Evolutionary conservation across 2,888 invertebrate genomes (phyloP), one percentile per base, ranked within the genome.

Genomic region (Cataglyphis cursor): DNA sequence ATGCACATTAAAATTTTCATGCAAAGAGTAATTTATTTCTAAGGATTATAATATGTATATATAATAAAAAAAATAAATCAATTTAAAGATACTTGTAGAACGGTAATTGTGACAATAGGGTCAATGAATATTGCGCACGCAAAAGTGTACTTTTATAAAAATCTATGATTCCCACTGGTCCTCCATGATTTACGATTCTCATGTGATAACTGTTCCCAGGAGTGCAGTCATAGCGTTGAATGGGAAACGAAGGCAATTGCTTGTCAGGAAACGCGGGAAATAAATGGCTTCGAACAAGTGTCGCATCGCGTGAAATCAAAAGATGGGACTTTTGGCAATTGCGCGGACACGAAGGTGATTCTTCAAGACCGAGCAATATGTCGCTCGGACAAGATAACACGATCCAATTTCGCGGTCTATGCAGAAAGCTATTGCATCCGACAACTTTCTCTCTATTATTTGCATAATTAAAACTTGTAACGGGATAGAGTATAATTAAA

Each of bases 131-230:
- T 78, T 68, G 78, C 31, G 4, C 57, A 41, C 66, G 54, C 41
- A 66, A 78, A 57, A 78, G 57, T 18, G 15, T 59, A 24, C 31
- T 59, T 68, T 68, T 68, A 78, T 44, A 78, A 78, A 68, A 78
- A 78, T 68, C 10, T 68, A 57, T 12, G 68, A 59, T 28, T 57
- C 68, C n/a, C 78, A 12, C 57, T 59, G 31, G n/a, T 44, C 18
- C 4, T 35, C 44, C 3, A 78, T 78, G 68, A 78, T 78, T 78
- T 78, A 78, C 44, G 68, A 57, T 44, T 68, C 44, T 78, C 21
- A 57, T 8, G 78, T 78, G 78, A 78, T 78, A 78, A 78, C 78
- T 68, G 68, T 68, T 78, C 78, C 78, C 68, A 44, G 8, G 41
- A 44, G 57, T 18, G 10, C 57, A 28, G n/a, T 31, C 41, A n/a